Base-by-base conservation (phyloP, 2,797 vertebrate genomes). In the Octomys mimax region DNA sequence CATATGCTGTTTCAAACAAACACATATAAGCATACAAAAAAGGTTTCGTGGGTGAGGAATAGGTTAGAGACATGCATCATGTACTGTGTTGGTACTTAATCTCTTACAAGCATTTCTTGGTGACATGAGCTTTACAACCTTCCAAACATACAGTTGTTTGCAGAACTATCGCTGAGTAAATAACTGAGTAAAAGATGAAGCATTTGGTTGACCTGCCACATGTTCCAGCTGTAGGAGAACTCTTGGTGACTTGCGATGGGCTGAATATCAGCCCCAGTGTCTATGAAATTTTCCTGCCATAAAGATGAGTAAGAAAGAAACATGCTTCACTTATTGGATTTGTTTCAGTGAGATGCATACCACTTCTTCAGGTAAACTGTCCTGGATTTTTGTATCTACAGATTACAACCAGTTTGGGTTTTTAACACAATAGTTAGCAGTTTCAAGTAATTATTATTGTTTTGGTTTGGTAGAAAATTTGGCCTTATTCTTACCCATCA, bases 361-460 rank as follows among this genome's bases (percentile, higher is more conserved):
- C 39, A 77, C 83, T 84, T 92, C 36, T 71, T 94, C 36, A 68
- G 31, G 73, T 59, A 66, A 83, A 86, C 78, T 36, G 36, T 28
- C 66, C 28, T 57, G 18, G 11, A 21, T 36, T 93, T 93, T 59
- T 22, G 1, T 42, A 57, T 92, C 91, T 80, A 10, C 24, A 71
- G 61, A 70, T 92, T 84, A 78, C 10, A 14, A 81, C 24, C 19
- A 79, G 79, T 78, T 81, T 42, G 64, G 31, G 28, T 75, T 94
- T 93, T 24, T 64, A 33, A 89, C 4, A 5, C 16, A 87, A 39
- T 64, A 91, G n/a, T 71, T 91, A 78, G 33, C 46, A 89, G 46
- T 95, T 97, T 96, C 68, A 93, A 95, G 49, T 81, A 77, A 95
- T 77, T 54, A 62, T 62, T 78, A 52, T 85, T 95, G 62, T 70